Evolutionary conservation across 2,113 vertebrate genomes (phyloP).

Genomic region (Miniopterus natalensis): DNA sequence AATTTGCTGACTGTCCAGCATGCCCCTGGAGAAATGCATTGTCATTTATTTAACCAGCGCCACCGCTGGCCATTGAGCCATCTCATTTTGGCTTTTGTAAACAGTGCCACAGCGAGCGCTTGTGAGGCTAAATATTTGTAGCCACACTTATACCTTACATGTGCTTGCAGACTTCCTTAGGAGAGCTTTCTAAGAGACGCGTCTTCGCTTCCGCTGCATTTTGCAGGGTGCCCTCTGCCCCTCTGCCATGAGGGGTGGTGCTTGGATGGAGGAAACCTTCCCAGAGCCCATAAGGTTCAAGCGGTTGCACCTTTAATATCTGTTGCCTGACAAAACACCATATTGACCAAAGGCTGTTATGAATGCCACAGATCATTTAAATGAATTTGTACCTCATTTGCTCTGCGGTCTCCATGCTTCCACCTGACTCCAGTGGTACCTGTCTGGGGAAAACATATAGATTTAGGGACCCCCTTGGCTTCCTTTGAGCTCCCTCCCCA

Average conservation of each 20-base stretch:
- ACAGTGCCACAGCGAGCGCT: neutral
- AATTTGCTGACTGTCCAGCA: neutral
- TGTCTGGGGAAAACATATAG: neutral
- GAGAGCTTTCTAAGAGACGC: neutral
- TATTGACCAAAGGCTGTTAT: neutral
- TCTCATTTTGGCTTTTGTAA: conserved; percentile 50
- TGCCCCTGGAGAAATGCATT: neutral
- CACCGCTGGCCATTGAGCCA: neutral
- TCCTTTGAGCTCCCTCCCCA: neutral
- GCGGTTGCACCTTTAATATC: neutral
- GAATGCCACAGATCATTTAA: neutral
- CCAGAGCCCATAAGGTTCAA: neutral
- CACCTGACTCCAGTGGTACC: neutral
- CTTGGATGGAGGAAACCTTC: neutral
- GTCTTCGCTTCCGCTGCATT: neutral
- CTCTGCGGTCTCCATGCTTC: neutral
- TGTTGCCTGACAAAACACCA: neutral
- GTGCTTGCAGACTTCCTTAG: neutral
- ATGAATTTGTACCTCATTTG: neutral
- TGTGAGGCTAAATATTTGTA: neutral
- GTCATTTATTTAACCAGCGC: neutral
- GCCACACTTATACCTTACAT: neutral
- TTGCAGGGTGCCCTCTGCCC: neutral
- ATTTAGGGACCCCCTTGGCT: neutral
- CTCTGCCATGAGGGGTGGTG: neutral